Evolutionary conservation across 2,888 invertebrate species (phyloP).

Genomic region (Bibio marci): DNA sequence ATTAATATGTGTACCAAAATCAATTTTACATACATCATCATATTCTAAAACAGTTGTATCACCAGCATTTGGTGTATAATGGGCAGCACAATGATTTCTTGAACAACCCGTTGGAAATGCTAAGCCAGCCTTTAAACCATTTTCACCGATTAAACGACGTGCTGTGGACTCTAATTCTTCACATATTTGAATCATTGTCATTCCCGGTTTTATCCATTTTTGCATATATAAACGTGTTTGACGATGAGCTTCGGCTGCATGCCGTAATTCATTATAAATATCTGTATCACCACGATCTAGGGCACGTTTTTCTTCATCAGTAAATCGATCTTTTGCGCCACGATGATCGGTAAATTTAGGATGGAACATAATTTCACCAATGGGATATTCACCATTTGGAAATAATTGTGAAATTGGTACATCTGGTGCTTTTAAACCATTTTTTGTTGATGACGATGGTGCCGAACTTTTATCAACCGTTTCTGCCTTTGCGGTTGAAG

Average conservation of each 20-base stretch:
- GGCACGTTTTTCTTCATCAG: conserved; percentile 75
- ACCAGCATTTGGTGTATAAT: conserved; percentile 98
- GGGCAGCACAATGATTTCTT: conserved; percentile 97
- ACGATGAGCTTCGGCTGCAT: conserved; percentile 95
- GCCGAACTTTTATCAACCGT: conserved; percentile 41
- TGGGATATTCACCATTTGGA: conserved; percentile 69
- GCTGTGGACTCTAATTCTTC: conserved; percentile 89
- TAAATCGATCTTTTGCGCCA: conserved; percentile 71
- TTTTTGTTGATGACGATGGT: background rate
- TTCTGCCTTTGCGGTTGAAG: conserved; percentile 16
- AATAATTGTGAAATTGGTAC: conserved; percentile 73
- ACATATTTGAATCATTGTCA: conserved; percentile 98
- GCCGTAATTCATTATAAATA: conserved; percentile 84
- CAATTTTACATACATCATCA: conserved; percentile 97
- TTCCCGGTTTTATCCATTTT: conserved; percentile 91
- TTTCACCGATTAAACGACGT: conserved; percentile 80
- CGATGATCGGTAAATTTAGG: conserved; percentile 55
- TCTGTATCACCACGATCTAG: conserved; percentile 82
- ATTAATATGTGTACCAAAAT: conserved; percentile 96
- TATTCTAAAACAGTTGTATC: conserved; percentile 86
- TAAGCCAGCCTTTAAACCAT: conserved; percentile 83
- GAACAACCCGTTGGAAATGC: conserved; percentile 98
- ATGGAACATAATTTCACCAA: conserved; percentile 81
- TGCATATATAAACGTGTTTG: conserved; percentile 59
- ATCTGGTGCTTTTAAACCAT: conserved; percentile 49